phyloP scores from a whole-genome alignment of 2,113 vertebrate genomes.

The Pseudonaja textilis region DNA sequence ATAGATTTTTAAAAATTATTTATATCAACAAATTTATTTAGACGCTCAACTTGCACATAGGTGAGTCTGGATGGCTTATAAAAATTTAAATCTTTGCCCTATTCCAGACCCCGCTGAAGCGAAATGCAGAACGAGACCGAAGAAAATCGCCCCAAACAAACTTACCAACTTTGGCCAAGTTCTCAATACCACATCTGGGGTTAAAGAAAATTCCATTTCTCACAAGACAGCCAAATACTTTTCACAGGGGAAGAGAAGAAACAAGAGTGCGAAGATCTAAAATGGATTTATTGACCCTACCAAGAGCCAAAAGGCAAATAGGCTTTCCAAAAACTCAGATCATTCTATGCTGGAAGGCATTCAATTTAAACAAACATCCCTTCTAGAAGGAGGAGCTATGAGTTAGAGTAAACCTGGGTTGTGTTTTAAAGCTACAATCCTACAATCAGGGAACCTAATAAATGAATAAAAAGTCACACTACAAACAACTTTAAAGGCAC shows the following conservation, averaged over 20 bases:
- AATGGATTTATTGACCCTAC: background rate
- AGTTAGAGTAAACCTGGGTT: background rate
- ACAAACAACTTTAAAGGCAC: background rate
- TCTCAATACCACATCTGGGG: slow-evolving; percentile 5
- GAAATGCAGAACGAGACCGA: background rate
- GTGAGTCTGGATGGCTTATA: background rate
- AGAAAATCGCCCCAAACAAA: background rate
- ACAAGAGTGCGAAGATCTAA: background rate
- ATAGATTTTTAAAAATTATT: background rate
- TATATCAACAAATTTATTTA: background rate
- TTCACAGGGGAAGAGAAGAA: background rate
- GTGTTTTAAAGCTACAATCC: background rate
- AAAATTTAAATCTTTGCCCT: background rate
- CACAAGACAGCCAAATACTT: background rate
- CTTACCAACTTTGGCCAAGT: slow-evolving; percentile 47
- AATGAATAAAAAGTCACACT: background rate
- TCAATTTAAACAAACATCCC: background rate
- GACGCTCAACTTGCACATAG: background rate
- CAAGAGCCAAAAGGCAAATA: slow-evolving; percentile 1
- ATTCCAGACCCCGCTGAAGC: background rate
- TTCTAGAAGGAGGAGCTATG: background rate
- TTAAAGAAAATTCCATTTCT: background rate
- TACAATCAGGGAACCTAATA: background rate
- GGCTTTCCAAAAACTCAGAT: background rate
- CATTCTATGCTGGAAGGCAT: background rate